Evolutionary conservation across 2,888 invertebrate species (phyloP), one percentile per base, ranked within the genome.

Genomic region (Eristalis intricaria): DNA sequence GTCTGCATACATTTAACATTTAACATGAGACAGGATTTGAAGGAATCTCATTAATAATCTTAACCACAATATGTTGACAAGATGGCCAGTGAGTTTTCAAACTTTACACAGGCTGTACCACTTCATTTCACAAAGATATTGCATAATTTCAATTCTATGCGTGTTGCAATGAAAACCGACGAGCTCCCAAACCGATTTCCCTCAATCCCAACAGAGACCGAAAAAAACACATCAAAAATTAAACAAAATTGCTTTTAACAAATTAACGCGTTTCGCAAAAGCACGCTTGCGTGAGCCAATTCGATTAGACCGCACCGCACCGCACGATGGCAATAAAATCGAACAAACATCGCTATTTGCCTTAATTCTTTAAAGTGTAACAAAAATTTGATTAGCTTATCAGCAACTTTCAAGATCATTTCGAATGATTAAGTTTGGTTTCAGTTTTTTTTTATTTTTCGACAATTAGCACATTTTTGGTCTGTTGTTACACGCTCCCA

Each of bases 401-500:
- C 75, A 75, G 69, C 63, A 68, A 56, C 56, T 65, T 81, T 75
- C 75, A 81, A 81, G 81, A 69, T 81, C 81, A 75, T 81, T 75
- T 64, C 64, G 56, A 69, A 81, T 81, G 50, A 43, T 63, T 32
- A 70, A 70, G 40, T 11, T n/a, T 65, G 32, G 64, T 19, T 35
- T 65, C n/a, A 38, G 35, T 29, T 60, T 76, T 40, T 3, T 35
- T 71, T 70, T 26, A 3, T n/a, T n/a, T n/a, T 50, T 58, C 43
- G n/a, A 19, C 69, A 81, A 81, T 81, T 81, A 81, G 40, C 81
- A 81, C 81, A n/a, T 75, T 75, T 26, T 32, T 0, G 13, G 70
- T 64, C 50, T n/a, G 50, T 64, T 75, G 75, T 70, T 75, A 75
- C 69, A 75, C 60, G 81, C 81, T 81, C 81, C 32, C 58, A 69